Percentiles rank a stretch among this genome's conserved stretches.
phyloP scores from a whole-genome alignment of 2,888 invertebrate species.

The Entomobrya multifasciata region DNA sequence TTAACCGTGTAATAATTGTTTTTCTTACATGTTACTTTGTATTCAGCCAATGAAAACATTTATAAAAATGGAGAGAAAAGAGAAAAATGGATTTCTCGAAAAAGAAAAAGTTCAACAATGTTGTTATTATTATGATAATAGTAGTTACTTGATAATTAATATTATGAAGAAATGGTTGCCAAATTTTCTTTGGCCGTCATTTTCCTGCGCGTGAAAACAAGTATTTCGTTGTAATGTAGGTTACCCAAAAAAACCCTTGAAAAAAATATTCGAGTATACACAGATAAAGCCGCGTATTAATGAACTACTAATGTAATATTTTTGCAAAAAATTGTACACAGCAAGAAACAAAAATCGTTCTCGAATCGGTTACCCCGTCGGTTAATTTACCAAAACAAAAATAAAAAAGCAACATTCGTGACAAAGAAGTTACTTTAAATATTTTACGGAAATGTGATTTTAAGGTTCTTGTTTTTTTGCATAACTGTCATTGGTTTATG shows the following conservation, averaged over 20 bases:
- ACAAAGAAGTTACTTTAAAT: slow-evolving; percentile 41
- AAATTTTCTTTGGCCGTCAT: slow-evolving; percentile 44
- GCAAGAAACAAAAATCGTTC: slow-evolving; percentile 66
- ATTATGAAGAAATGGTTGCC: slow-evolving; percentile 55
- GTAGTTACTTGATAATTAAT: slow-evolving; percentile 57
- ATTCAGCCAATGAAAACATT: slow-evolving; percentile 62
- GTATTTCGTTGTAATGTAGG: slow-evolving; percentile 73
- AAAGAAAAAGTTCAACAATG: slow-evolving; percentile 65
- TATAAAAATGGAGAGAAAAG: slow-evolving; percentile 45
- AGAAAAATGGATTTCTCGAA: slow-evolving; percentile 67
- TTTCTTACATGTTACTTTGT: slow-evolving; percentile 61
- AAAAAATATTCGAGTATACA: slow-evolving; percentile 69
- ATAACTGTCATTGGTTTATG: too few species aligned
- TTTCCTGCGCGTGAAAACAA: slow-evolving; percentile 68
- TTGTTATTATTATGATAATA: slow-evolving; percentile 56
- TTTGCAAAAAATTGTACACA: slow-evolving; percentile 72
- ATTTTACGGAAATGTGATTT: neutral
- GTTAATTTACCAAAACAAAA: slow-evolving; percentile 72
- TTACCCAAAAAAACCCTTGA: slow-evolving; percentile 62
- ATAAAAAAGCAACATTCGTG: slow-evolving; percentile 70
- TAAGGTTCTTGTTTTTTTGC: too few species aligned
- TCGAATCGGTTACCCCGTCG: slow-evolving; percentile 73
- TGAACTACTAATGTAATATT: slow-evolving; percentile 74
- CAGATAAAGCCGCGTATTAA: slow-evolving; percentile 69
- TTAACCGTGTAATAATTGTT: slow-evolving; percentile 61